A percentile compares a stretch with the other conserved stretches of the same genome.
Evolutionary conservation across 2,888 invertebrate species (phyloP).

Genomic region (Mythimna pallens): DNA sequence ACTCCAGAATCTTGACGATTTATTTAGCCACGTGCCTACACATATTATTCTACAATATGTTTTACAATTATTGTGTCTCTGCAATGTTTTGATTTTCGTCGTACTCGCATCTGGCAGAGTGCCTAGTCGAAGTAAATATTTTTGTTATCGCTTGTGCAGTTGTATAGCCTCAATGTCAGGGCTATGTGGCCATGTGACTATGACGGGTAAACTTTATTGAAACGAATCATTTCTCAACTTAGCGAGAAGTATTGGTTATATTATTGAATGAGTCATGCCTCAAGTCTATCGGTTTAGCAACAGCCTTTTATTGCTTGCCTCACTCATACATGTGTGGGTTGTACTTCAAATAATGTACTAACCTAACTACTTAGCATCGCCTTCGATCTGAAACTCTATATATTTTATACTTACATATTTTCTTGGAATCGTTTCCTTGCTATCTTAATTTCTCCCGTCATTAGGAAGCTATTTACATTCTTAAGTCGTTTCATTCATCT

Average conservation of each 20-base stretch:
- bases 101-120: constrained; percentile 65
- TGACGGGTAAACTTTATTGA: constrained; percentile 35
- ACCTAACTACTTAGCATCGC: constrained; percentile 56
- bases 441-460: constrained; percentile 18
- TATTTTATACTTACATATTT: constrained; percentile 20
- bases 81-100: constrained; percentile 41
- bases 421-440: constrained; percentile 1
- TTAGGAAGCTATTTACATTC: constrained; percentile 32
- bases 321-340: constrained; percentile 58
- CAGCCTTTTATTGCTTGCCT: constrained; percentile 57
- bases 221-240: constrained; percentile 57
- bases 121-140: constrained; percentile 67
- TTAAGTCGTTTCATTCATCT: constrained; percentile 5
- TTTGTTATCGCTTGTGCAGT: constrained; percentile 61
- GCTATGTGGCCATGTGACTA: constrained; percentile 49
- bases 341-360: constrained; percentile 58
- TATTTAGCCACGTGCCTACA: background rate
- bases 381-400: constrained; percentile 56
- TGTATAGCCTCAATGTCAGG: constrained; percentile 68
- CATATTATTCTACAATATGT: constrained; percentile 4
- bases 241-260: constrained; percentile 51
- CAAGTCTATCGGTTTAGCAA: constrained; percentile 55
- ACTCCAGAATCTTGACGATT: constrained; percentile 28
- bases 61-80: constrained; percentile 28
- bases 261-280: constrained; percentile 54